These are phyloP conservation scores for Menidia menidia DNA, from an alignment of 2,797 vertebrate genomes.

Conservation along the genomic window DNA sequence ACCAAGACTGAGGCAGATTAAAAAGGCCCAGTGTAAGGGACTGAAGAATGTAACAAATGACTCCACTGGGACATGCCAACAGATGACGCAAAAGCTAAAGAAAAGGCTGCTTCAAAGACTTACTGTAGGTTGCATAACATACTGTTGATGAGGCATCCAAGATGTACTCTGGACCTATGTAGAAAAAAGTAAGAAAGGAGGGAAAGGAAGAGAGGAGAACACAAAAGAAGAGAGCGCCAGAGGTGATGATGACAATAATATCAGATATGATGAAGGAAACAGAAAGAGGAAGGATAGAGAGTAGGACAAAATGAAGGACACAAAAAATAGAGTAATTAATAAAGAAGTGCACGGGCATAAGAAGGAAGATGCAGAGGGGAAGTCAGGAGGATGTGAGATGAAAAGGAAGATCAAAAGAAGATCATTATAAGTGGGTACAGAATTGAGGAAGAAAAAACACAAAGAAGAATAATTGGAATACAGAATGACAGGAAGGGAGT, in stretches of 20 bases:
- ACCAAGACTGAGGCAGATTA: too few species aligned
- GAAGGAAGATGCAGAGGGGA: slow-evolving; percentile 46
- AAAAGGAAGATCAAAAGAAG: slow-evolving; percentile 57
- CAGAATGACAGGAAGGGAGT: slow-evolving; percentile 57
- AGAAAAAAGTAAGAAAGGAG: slow-evolving; percentile 22
- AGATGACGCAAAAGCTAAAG: slow-evolving; percentile 27
- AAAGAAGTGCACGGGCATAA: slow-evolving; percentile 24
- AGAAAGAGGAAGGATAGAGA: slow-evolving; percentile 12
- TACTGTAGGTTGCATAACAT: slow-evolving; percentile 99
- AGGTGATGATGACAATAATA: slow-evolving; percentile 7
- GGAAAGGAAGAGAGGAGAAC: slow-evolving; percentile 44
- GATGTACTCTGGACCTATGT: slow-evolving; percentile 98
- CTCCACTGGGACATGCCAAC: slow-evolving; percentile 7
- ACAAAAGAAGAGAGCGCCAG: neutral
- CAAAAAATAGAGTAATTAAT: slow-evolving; percentile 58
- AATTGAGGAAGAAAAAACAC: slow-evolving; percentile 50
- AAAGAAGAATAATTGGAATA: slow-evolving; percentile 59
- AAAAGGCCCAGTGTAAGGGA: neutral
- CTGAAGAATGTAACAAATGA: slow-evolving; percentile 11
- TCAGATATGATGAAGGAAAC: slow-evolving; percentile 22
- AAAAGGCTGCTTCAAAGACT: slow-evolving; percentile 76
- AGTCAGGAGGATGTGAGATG: slow-evolving; percentile 49
- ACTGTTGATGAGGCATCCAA: slow-evolving; percentile 99
- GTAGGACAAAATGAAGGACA: slow-evolving; percentile 13
- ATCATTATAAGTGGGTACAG: slow-evolving; percentile 57